These are phyloP conservation scores for Champsocephalus gunnari DNA, from an alignment of 2,797 vertebrate genomes.

Conservation along the genomic window DNA sequence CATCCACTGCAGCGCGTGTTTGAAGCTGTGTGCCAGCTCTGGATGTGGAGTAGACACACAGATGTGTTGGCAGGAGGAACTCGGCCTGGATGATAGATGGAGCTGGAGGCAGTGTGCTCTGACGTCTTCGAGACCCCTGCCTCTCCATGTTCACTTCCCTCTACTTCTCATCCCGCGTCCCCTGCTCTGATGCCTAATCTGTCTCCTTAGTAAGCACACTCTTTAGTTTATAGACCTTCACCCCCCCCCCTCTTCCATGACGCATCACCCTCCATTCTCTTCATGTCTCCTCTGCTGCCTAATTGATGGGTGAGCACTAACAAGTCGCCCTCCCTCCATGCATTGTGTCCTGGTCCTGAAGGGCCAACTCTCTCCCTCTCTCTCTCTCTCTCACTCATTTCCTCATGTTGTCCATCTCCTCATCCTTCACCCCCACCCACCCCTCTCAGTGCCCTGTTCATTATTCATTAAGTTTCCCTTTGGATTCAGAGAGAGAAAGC, in stretches of 20 bases:
- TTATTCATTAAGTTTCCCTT: slow-evolving; percentile 79
- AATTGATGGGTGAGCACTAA: slow-evolving; percentile 79
- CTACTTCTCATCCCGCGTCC: slow-evolving; percentile 57
- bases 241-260: slow-evolving; percentile 15
- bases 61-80: slow-evolving; percentile 59
- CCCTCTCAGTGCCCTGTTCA: slow-evolving; percentile 72
- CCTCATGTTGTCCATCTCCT: slow-evolving; percentile 37
- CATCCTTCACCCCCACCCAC: slow-evolving; percentile 35
- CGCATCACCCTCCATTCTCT: slow-evolving; percentile 60
- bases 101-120: slow-evolving; percentile 56
- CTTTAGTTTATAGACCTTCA: slow-evolving; percentile 56
- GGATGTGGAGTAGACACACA: slow-evolving; percentile 63
- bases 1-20: slow-evolving; percentile 53
- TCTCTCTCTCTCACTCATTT: slow-evolving; percentile 37
- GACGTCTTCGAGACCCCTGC: slow-evolving; percentile 60
- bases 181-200: slow-evolving; percentile 61
- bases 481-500: slow-evolving; percentile 63
- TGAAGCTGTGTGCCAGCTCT: slow-evolving; percentile 55
- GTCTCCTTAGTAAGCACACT: slow-evolving; percentile 57
- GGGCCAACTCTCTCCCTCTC: slow-evolving; percentile 59
- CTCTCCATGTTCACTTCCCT: slow-evolving; percentile 61
- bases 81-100: slow-evolving; percentile 72
- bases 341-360: slow-evolving; percentile 65
- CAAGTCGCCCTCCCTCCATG: slow-evolving; percentile 69
- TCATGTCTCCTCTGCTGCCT: slow-evolving; percentile 65